Percentiles rank a stretch among this genome's conserved stretches.
phyloP scores from a whole-genome alignment of 1,140 invertebrate genomes.

The Battus philenor region DNA sequence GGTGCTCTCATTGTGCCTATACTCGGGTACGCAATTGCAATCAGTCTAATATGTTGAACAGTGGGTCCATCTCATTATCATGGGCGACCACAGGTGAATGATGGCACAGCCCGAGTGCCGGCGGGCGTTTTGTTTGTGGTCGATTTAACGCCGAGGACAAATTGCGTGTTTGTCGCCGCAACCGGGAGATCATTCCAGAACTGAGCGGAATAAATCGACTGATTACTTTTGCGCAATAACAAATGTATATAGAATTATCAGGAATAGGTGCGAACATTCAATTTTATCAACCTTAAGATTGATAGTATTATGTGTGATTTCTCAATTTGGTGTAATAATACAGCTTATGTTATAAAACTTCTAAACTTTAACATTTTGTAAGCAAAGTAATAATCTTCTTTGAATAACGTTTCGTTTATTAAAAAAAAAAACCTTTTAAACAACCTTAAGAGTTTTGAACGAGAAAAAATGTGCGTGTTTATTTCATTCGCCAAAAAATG shows the following conservation, averaged over 20 bases:
- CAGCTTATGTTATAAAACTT: no score
- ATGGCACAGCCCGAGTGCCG: constrained; percentile 54
- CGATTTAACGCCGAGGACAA: constrained; percentile 71
- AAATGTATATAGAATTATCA: constrained; percentile 48
- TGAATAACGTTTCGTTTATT: no score
- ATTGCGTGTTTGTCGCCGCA: constrained; percentile 69
- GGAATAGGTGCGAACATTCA: neutral
- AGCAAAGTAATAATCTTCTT: no score
- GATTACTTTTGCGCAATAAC: constrained; percentile 63
- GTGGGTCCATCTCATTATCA: constrained; percentile 74
- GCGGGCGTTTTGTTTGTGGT: constrained; percentile 70
- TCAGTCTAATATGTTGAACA: constrained; percentile 72
- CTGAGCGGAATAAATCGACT: constrained; percentile 57
- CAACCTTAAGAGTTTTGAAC: no score
- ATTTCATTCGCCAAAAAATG: constrained; percentile 45
- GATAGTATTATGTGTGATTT: neutral
- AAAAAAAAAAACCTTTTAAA: no score
- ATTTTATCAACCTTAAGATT: neutral
- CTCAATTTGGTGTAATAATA: neutral
- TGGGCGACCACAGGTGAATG: constrained; percentile 71
- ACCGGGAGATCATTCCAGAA: constrained; percentile 58
- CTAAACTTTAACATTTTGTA: no score
- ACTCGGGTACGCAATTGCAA: constrained; percentile 54
- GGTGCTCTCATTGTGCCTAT: constrained; percentile 30
- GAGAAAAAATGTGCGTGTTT: constrained; percentile 53